Conservation (phyloP, 2,113 vertebrate species). For the Mesembrinibis cayennensis region DNA sequence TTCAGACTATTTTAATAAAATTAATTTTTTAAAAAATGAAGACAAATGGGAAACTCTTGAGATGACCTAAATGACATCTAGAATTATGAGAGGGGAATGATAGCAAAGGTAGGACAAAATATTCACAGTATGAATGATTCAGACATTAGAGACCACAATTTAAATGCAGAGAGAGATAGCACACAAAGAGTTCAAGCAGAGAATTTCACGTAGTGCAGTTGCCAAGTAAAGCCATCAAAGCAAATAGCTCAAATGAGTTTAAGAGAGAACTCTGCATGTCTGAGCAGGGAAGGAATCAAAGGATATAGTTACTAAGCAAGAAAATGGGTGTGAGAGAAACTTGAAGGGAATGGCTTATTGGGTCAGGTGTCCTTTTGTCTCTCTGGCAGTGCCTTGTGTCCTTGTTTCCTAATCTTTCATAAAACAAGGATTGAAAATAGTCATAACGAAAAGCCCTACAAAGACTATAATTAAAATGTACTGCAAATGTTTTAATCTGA, state of each 20-base stretch:
- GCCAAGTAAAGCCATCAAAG: slow-evolving; percentile 29
- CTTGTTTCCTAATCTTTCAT: slow-evolving; percentile 28
- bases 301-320: slow-evolving; percentile 21
- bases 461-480: slow-evolving; percentile 37
- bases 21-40: neutral
- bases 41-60: neutral
- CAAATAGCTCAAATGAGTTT: slow-evolving; percentile 13
- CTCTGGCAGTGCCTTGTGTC: neutral
- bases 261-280: neutral
- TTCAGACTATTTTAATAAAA: neutral
- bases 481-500: slow-evolving; percentile 40
- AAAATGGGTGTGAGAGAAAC: slow-evolving; percentile 48
- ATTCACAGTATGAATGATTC: neutral
- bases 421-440: slow-evolving; percentile 25
- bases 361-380: slow-evolving; percentile 28
- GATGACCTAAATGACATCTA: neutral
- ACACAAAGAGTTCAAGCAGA: neutral
- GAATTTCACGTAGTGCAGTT: slow-evolving; percentile 7
- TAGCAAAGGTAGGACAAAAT: neutral
- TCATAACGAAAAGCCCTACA: neutral
- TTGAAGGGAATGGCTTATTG: slow-evolving; percentile 35
- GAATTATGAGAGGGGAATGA: neutral
- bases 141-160: neutral
- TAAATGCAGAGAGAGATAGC: neutral
- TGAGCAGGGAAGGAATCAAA: slow-evolving; percentile 21